Conservation (phyloP, 2,888 invertebrate genomes). For the Clunio marinus region DNA sequence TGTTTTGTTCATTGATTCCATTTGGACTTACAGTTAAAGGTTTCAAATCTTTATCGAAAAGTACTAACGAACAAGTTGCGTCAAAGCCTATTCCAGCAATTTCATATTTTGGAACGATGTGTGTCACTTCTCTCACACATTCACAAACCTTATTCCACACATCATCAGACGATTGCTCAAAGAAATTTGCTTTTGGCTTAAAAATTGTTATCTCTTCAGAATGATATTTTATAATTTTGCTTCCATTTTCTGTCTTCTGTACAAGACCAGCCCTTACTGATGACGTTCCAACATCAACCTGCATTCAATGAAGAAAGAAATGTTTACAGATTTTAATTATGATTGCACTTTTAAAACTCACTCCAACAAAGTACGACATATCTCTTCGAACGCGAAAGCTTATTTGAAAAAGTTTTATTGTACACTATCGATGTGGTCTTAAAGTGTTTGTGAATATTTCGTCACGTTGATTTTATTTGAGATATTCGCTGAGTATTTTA, state of each 20-base stretch:
- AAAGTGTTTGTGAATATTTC: too few relatives aligned
- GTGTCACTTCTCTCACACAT: constrained; percentile 70
- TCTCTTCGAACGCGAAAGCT: background rate
- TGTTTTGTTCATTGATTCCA: constrained; percentile 67
- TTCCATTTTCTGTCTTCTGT: constrained; percentile 52
- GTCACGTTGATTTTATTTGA: too few relatives aligned
- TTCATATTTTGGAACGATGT: constrained; percentile 53
- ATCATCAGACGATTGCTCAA: constrained; percentile 86
- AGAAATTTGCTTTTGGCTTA: constrained; percentile 60
- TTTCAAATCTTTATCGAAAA: constrained; percentile 63
- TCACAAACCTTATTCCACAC: constrained; percentile 69
- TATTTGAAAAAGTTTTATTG: background rate
- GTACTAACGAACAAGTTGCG: constrained; percentile 91
- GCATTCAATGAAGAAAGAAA: constrained; percentile 78
- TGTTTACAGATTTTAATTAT: constrained; percentile 38
- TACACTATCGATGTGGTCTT: too few relatives aligned
- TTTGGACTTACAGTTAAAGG: constrained; percentile 68
- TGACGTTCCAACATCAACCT: constrained; percentile 91
- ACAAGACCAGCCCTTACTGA: constrained; percentile 85
- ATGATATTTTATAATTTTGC: constrained; percentile 62
- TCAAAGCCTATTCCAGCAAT: constrained; percentile 91
- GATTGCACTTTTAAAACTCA: background rate
- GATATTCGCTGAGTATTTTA: too few relatives aligned
- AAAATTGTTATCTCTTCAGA: constrained; percentile 68
- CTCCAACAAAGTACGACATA: constrained; percentile 26